phyloP scores from a whole-genome alignment of 2,888 invertebrate species.

The Stenodera caucasica region DNA sequence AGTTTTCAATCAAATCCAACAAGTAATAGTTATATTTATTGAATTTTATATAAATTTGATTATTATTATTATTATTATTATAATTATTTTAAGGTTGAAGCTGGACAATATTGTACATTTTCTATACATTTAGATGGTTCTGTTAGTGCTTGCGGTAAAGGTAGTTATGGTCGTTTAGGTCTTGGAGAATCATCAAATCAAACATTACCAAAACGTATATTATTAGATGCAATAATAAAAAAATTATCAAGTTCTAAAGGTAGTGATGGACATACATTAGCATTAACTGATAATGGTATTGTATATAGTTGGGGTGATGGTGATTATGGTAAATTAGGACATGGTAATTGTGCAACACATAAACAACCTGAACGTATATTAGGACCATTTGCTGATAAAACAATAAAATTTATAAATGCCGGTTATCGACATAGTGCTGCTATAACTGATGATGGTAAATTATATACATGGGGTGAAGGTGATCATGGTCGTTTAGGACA shows the following conservation, averaged over 20 bases:
- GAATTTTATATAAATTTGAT: background rate
- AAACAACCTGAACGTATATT: slow-evolving; percentile 60
- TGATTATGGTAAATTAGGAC: slow-evolving; percentile 62
- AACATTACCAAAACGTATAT: slow-evolving; percentile 59
- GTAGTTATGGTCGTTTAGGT: slow-evolving; percentile 66
- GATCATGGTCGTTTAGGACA: slow-evolving; percentile 62
- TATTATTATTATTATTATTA: background rate
- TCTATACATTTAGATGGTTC: slow-evolving; percentile 62
- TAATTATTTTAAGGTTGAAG: slow-evolving; percentile 58
- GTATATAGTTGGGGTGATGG: slow-evolving; percentile 65
- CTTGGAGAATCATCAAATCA: slow-evolving; percentile 66
- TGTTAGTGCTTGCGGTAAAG: slow-evolving; percentile 65
- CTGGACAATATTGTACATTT: slow-evolving; percentile 68
- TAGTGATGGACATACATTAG: slow-evolving; percentile 62
- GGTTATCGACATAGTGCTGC: slow-evolving; percentile 63
- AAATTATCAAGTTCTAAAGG: slow-evolving; percentile 61
- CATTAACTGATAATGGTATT: slow-evolving; percentile 58
- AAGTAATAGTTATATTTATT: slow-evolving; percentile 57
- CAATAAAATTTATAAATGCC: slow-evolving; percentile 59
- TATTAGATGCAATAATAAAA: slow-evolving; percentile 58
- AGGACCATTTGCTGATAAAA: slow-evolving; percentile 56
- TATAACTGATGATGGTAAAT: slow-evolving; percentile 60
- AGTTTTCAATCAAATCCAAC: slow-evolving; percentile 62
- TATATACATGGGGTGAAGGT: slow-evolving; percentile 65
- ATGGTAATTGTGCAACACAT: slow-evolving; percentile 59